phyloP scores from a whole-genome alignment of 1,140 invertebrate species.

The Cydia splendana region DNA sequence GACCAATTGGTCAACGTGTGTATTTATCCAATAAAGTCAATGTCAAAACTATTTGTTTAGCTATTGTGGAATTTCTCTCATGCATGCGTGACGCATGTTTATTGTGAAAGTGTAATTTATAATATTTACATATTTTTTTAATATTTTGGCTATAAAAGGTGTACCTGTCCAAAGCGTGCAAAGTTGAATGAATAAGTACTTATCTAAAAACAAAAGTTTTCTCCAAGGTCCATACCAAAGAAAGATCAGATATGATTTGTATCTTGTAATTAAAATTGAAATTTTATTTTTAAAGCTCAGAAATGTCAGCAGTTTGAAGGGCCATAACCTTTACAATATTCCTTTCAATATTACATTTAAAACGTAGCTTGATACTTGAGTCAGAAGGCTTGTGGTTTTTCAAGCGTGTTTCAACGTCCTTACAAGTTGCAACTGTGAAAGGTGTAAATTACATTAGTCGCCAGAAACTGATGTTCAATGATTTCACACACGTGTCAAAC shows the following conservation, averaged over 20 bases:
- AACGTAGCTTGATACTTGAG: too few species aligned
- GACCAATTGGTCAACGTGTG: background rate
- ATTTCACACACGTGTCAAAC: constrained; percentile 10
- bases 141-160: background rate
- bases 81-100: background rate
- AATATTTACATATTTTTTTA: constrained; percentile 27
- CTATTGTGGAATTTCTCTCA: constrained; percentile 32
- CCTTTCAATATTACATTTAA: too few species aligned
- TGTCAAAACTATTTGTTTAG: constrained; percentile 29
- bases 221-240: background rate
- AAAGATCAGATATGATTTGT: background rate
- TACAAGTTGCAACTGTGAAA: background rate
- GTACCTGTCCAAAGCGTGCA: background rate
- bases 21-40: constrained; percentile 28
- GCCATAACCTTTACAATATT: too few species aligned
- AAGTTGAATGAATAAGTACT: background rate
- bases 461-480: background rate
- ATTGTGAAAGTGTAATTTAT: constrained; percentile 28
- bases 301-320: too few species aligned
- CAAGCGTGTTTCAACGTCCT: too few species aligned
- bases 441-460: constrained; percentile 22
- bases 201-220: background rate
- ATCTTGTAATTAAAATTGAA: too few species aligned
- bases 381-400: too few species aligned
- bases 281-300: too few species aligned